Evolutionary conservation across 2,113 vertebrate species (phyloP).

Genomic region (Cyprinodon variegatus): DNA sequence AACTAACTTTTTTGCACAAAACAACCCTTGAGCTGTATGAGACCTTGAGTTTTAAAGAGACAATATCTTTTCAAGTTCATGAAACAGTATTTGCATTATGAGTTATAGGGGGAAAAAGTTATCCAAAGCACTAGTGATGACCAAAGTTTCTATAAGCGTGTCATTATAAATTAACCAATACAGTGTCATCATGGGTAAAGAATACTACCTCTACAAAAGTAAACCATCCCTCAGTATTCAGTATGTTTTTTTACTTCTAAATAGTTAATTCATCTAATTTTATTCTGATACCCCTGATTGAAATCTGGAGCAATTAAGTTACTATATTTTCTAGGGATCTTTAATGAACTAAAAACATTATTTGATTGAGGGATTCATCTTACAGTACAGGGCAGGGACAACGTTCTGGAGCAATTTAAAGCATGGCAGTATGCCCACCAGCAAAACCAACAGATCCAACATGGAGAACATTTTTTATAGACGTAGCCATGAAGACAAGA

Average conservation of each 20-base stretch:
- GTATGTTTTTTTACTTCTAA: not conserved
- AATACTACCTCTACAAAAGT: not conserved
- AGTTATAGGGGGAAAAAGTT: not conserved
- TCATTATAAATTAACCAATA: not conserved
- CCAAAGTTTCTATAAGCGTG: not conserved
- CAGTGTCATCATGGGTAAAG: no score
- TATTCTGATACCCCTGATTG: not conserved
- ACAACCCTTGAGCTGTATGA: slow-evolving; percentile 27
- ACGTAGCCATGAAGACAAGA: no score
- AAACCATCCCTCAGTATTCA: not conserved
- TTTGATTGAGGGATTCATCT: no score
- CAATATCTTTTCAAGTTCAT: slow-evolving; percentile 5
- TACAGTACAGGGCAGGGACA: no score
- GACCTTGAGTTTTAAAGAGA: slow-evolving; percentile 26
- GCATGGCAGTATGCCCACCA: not conserved
- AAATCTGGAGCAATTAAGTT: not conserved
- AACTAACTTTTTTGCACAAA: slow-evolving; percentile 58
- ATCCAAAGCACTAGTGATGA: not conserved
- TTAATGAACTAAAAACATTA: no score
- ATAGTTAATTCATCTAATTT: not conserved
- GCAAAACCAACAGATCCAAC: not conserved
- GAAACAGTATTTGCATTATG: not conserved
- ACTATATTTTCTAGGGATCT: not conserved
- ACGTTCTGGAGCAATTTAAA: no score
- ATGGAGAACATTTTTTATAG: not conserved